Base-by-base conservation (phyloP, 1,140 invertebrate genomes). In the Cryptotermes secundus region DNA sequence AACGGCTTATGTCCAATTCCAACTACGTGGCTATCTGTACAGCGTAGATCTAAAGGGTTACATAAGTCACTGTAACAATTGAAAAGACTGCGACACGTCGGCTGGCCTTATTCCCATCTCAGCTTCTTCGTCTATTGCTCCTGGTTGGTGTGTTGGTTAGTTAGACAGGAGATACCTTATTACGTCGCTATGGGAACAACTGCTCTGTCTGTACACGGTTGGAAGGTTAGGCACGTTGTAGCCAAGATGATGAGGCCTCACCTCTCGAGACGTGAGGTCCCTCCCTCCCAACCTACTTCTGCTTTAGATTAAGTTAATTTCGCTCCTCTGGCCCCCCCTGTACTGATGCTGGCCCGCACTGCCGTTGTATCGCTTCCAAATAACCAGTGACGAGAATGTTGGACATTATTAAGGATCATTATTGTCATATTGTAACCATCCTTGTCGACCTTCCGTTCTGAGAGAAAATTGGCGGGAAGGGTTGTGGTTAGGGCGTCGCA, bases 341-440 rank as follows among this genome's bases (percentile, higher is more conserved):
- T 72, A 19, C 45, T 49, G 45, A 49, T 19, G 45, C 45, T 38
- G 80, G 79, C n/a, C 31, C 31, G 22, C 31, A 34, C 24, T n/a
- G 2, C 16, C n/a, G 31, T 80, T 10, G 35, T 81, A 81, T 81
- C 80, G 80, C 80, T 82, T 45, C 81, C 45, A 83, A 83, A 72
- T 53, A 83, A 83, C 59, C 80, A 38, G 83, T n/a, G 83, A 34
- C 83, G 31, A 72, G 59, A 79, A 72, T 7, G 36, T 59, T 83
- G 83, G 84, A 84, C 84, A 84, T 84, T 82, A 84, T 84, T 84
- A 84, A 84, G 84, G 38, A 84, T 84, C 84, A 84, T 84, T 84
- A 84, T 84, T 84, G 84, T 84, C 84, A 65, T 84, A 84, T 84
- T 72, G 84, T 35, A 82, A 79, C 80, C 59, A 38, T 59, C 26